Percentiles rank a stretch among this genome's conserved stretches.
phyloP scores from a whole-genome alignment of 2,797 vertebrate genomes.

The Borostomias antarcticus region DNA sequence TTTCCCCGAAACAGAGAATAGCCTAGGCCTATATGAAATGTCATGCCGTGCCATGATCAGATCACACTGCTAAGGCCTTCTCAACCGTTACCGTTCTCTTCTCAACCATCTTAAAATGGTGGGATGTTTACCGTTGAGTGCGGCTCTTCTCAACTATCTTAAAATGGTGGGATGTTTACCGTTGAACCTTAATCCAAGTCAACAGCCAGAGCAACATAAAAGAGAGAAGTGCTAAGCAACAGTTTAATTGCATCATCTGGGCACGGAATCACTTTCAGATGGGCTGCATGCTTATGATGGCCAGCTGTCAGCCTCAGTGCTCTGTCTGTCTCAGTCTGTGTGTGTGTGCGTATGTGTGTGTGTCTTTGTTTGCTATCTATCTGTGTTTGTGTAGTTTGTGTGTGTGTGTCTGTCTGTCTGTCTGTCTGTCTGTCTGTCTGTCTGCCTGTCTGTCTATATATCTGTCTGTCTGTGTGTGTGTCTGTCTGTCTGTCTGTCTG shows the following conservation, averaged over 20 bases:
- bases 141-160: neutral
- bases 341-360: too few relatives aligned
- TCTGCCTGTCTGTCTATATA: neutral
- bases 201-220: conserved; percentile 26
- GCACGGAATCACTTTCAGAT: conserved; percentile 31
- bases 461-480: neutral
- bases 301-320: conserved; percentile 23
- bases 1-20: conserved; percentile 31
- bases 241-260: conserved; percentile 35
- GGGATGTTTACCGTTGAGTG: conserved; percentile 33
- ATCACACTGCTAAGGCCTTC: conserved; percentile 11
- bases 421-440: conserved; percentile 16
- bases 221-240: conserved; percentile 16
- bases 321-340: conserved; percentile 26
- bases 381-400: neutral
- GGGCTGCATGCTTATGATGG: conserved; percentile 6
- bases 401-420: too few relatives aligned
- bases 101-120: neutral
- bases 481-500: too few relatives aligned
- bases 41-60: conserved; percentile 19
- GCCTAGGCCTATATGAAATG: too few relatives aligned
- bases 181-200: conserved; percentile 32
- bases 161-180: conserved; percentile 24
- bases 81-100: conserved; percentile 8
- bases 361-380: too few relatives aligned